Evolutionary conservation across 2,113 vertebrate genomes (phyloP).

Genomic region (Clupea harengus): DNA sequence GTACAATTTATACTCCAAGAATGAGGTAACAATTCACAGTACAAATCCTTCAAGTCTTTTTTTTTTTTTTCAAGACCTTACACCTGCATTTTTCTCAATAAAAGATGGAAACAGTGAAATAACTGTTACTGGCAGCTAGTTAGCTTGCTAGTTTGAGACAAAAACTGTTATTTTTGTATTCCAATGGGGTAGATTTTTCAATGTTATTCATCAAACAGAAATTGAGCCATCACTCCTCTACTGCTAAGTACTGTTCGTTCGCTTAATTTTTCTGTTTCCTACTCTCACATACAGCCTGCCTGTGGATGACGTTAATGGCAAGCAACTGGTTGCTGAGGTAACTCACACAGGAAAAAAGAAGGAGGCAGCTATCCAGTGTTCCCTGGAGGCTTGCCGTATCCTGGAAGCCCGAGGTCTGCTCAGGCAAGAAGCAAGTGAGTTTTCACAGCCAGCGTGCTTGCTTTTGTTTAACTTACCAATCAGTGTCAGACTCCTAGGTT

Average conservation of each 20-base stretch:
- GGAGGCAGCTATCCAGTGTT: constrained; percentile 87
- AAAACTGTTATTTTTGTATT: neutral
- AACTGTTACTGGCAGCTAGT: neutral
- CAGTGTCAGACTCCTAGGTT: too few relatives aligned
- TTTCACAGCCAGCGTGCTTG: neutral
- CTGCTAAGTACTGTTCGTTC: neutral
- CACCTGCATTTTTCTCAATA: constrained; percentile 76
- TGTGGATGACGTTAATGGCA: constrained; percentile 87
- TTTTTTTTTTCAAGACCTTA: constrained; percentile 82
- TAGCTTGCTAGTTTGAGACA: neutral
- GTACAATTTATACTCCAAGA: constrained; percentile 87
- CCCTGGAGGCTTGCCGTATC: constrained; percentile 90
- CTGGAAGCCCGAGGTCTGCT: constrained; percentile 91
- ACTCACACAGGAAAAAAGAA: constrained; percentile 92
- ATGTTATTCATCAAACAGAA: neutral
- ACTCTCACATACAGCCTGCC: constrained; percentile 76
- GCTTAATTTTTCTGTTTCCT: neutral
- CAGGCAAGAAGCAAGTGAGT: constrained; percentile 92
- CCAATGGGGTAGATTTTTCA: neutral
- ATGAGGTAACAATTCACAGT: constrained; percentile 99
- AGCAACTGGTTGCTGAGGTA: constrained; percentile 90
- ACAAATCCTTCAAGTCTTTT: constrained; percentile 90
- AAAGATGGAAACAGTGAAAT: constrained; percentile 84
- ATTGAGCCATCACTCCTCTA: neutral
- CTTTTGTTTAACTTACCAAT: too few relatives aligned